A percentile compares a stretch with the other conserved stretches of the same genome.
Evolutionary conservation across 2,797 vertebrate genomes (phyloP).

Genomic region (Sternarchorhynchus goeldii): DNA sequence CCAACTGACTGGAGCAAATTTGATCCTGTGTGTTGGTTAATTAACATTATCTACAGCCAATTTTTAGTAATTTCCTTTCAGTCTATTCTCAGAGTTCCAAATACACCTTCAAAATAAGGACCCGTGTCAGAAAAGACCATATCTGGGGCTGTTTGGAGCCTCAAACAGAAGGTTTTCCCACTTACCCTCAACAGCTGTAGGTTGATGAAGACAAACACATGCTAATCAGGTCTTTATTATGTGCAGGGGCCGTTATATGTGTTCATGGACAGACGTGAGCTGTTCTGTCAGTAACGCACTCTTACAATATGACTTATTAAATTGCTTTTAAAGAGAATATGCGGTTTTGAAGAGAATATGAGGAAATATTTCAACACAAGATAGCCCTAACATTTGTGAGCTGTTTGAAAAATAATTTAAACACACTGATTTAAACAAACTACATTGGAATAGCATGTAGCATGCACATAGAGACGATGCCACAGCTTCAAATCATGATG

Average conservation of each 20-base stretch:
- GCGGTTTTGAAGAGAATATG: neutral
- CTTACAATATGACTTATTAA: slow-evolving; percentile 41
- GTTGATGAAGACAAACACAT: slow-evolving; percentile 50
- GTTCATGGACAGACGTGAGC: slow-evolving; percentile 45
- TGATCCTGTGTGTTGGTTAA: neutral
- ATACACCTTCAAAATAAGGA: too few species aligned
- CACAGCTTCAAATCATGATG: neutral
- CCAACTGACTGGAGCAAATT: slow-evolving; percentile 23
- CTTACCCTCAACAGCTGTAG: slow-evolving; percentile 44
- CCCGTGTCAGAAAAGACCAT: too few species aligned
- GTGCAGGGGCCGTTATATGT: slow-evolving; percentile 34
- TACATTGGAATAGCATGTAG: neutral
- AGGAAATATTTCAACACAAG: neutral
- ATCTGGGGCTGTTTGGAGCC: slow-evolving; percentile 6
- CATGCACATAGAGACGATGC: neutral
- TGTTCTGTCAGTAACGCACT: slow-evolving; percentile 42
- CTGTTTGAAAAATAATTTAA: too few species aligned
- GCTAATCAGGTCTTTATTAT: slow-evolving; percentile 53
- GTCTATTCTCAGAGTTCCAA: too few species aligned
- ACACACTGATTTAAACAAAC: neutral
- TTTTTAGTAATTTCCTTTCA: too few species aligned
- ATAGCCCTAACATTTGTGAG: too few species aligned
- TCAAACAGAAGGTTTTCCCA: neutral
- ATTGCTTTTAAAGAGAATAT: neutral
- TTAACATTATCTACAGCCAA: neutral